Evolutionary conservation across 2,113 vertebrate species (phyloP).

Genomic region (Barnardius zonarius): DNA sequence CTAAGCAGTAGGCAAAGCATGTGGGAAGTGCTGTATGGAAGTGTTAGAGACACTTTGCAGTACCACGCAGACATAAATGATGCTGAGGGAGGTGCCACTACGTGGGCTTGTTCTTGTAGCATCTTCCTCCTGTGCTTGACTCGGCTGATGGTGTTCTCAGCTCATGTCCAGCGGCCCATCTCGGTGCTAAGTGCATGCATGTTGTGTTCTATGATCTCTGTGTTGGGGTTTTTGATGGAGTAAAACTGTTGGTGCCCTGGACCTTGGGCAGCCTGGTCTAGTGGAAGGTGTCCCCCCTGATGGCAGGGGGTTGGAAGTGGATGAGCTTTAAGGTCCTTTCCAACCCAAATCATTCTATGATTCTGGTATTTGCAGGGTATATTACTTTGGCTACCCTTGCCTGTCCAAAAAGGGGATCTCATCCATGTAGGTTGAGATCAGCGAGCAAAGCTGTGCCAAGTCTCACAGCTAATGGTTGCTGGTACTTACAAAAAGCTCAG

Average conservation of each 20-base stretch:
- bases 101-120: neutral
- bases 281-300: neutral
- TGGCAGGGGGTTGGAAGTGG: neutral
- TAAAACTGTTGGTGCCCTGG: neutral
- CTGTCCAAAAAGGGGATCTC: neutral
- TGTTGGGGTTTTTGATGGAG: neutral
- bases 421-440: neutral
- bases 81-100: neutral
- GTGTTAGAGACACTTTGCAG: neutral
- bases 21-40: accelerated
- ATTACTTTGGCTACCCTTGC: neutral
- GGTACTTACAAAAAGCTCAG: neutral
- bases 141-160: neutral
- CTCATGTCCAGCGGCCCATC: neutral
- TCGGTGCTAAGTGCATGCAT: neutral
- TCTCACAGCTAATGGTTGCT: accelerated
- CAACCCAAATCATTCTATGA: neutral
- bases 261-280: neutral
- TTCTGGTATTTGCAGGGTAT: neutral
- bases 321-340: neutral
- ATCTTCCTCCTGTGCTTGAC: neutral
- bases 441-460: neutral
- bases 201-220: accelerated
- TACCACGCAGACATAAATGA: accelerated
- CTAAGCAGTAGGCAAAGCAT: neutral